Conservation (phyloP, 2,797 vertebrate genomes). For the Megalops cyprinoides region DNA sequence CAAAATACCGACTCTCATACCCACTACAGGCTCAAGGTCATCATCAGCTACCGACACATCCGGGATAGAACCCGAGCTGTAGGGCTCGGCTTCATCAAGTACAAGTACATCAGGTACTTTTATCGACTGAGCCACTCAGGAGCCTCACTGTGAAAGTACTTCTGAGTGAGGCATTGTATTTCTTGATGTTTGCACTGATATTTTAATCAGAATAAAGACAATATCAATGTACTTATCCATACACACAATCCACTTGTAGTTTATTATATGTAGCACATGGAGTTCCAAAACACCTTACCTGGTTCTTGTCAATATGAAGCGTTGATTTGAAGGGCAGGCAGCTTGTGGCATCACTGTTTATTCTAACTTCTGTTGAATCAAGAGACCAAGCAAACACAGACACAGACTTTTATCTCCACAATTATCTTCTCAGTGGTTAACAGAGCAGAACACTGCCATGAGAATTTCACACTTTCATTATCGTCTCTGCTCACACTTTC, state of each 20-base stretch:
- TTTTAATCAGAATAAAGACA: no score
- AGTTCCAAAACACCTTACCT: slow-evolving; percentile 65
- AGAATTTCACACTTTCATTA: background rate
- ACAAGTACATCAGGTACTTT: no score
- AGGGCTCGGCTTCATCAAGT: no score
- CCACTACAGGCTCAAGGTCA: no score
- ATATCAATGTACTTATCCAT: background rate
- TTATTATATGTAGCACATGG: no score
- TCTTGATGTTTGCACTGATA: no score
- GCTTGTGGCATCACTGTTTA: slow-evolving; percentile 81
- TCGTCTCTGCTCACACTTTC: background rate
- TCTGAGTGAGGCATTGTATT: no score
- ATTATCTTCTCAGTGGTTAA: background rate
- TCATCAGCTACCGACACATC: no score
- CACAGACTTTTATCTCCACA: background rate
- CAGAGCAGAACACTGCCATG: background rate
- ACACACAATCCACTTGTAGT: background rate
- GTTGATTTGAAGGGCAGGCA: slow-evolving; percentile 86
- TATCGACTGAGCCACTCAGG: no score
- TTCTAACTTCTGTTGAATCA: slow-evolving; percentile 78
- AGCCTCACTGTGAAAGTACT: no score
- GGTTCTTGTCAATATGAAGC: slow-evolving; percentile 84
- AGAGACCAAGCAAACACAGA: background rate
- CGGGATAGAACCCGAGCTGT: no score
- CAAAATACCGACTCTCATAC: no score